phyloP scores from a whole-genome alignment of 2,797 vertebrate genomes.

The Sebastes hubbsi region DNA sequence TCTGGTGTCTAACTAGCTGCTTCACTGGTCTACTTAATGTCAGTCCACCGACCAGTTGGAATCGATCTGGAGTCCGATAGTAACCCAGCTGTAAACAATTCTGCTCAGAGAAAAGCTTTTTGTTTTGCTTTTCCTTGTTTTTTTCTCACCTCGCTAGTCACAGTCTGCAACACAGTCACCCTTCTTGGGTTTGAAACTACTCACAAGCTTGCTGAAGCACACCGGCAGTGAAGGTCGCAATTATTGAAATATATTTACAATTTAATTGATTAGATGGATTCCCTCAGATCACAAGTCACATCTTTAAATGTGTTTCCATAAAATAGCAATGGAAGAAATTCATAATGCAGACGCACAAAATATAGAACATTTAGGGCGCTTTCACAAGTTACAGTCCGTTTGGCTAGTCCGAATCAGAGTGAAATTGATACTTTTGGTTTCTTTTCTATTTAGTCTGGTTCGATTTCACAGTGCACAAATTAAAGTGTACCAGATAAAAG shows the following conservation, averaged over 20 bases:
- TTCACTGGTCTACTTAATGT: conserved; percentile 70
- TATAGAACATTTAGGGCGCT: not conserved
- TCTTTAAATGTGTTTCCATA: not conserved
- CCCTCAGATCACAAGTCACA: not conserved
- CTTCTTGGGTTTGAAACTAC: not conserved
- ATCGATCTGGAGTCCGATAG: conserved; percentile 50
- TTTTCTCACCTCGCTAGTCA: conserved; percentile 17
- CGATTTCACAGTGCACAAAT: too few species aligned
- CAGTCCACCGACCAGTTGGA: conserved; percentile 36
- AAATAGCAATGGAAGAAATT: not conserved
- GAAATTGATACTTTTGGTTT: too few species aligned
- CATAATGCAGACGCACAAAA: not conserved
- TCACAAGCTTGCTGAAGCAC: not conserved
- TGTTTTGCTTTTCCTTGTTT: conserved; percentile 10
- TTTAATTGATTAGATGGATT: not conserved
- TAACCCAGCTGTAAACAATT: conserved; percentile 49
- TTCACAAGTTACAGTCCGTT: too few species aligned
- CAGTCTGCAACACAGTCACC: not conserved
- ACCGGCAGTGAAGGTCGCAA: not conserved
- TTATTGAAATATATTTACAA: not conserved
- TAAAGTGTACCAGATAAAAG: too few species aligned
- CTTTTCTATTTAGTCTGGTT: too few species aligned
- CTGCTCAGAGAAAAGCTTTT: conserved; percentile 24
- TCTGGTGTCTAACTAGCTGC: conserved; percentile 64
- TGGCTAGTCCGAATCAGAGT: too few species aligned